Evolutionary conservation across 2,797 vertebrate species (phyloP).

Genomic region (Sparidentex hasta): DNA sequence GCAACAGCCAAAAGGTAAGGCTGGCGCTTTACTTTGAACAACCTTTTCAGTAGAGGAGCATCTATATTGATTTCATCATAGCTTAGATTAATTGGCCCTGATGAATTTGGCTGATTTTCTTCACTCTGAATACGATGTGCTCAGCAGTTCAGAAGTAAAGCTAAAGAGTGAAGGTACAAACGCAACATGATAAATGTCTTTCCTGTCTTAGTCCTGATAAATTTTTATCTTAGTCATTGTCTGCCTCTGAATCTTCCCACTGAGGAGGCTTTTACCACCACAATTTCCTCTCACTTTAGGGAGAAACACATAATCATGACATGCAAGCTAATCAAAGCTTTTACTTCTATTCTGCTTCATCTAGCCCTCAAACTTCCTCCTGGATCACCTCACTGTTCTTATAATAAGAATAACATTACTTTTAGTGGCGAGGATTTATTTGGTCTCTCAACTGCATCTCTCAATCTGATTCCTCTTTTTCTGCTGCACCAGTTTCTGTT

Average conservation of each 20-base stretch:
- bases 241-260: background rate
- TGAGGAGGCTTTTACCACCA: background rate
- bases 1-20: background rate
- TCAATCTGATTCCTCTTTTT: constrained; percentile 2
- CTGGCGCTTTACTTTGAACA: background rate
- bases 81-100: background rate
- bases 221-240: background rate
- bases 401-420: background rate
- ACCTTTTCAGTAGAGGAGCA: background rate
- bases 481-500: constrained; percentile 43
- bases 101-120: background rate
- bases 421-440: background rate
- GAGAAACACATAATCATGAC: background rate
- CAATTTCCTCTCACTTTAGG: background rate
- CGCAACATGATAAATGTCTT: background rate
- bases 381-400: background rate
- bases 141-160: background rate
- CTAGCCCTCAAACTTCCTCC: background rate
- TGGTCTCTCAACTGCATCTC: constrained; percentile 11
- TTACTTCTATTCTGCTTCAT: background rate
- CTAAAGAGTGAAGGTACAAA: background rate
- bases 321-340: background rate
- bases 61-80: background rate
- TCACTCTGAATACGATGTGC: background rate
- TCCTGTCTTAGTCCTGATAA: background rate